Evolutionary conservation across 2,888 invertebrate genomes (phyloP), one percentile per base, ranked within the genome.

Genomic region (Mechanitis messenoides): DNA sequence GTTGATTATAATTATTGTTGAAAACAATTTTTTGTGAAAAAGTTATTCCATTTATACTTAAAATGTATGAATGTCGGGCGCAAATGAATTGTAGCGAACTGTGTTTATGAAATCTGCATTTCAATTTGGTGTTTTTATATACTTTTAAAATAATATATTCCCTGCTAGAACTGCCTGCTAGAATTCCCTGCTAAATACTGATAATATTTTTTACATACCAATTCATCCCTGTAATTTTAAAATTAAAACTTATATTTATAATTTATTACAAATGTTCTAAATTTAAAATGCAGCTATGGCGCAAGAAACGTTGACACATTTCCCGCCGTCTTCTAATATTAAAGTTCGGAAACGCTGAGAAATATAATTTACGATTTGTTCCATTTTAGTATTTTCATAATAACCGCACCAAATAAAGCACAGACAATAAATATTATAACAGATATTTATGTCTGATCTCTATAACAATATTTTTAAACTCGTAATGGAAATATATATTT

Each of bases 301-400:
- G 54, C 47, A 53, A 56, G 35, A 53, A 55, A 61, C 56, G 67
- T 63, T 67, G 68, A 68, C 69, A 66, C 63, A 59, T 50, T 65
- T 66, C 63, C 60, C 58, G 58, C 45, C 58, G 58, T 45, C 57
- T 31, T 45, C 55, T 60, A 58, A 59, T 59, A 58, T 62, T 50
- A 50, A 50, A 50, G 58, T 61, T 59, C 62, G 58, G 55, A 60
- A 60, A 64, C 57, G 33, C 61, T 53, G 60, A 59, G 67, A 60
- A 60, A 62, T 58, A 60, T 59, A 59, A 46, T 58, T 59, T 63
- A 60, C 58, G 12, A 60, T 55, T 28, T 45, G 54, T 56, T 55
- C 12, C 42, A 12, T 56, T 45, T 45, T 12, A 45, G 45, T 45
- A 53, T 50, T 47, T 50, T 50, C 50, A 50, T 50, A 50, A 50